phyloP scores from a whole-genome alignment of 2,797 vertebrate species.

The Brachyalestes nurse region DNA sequence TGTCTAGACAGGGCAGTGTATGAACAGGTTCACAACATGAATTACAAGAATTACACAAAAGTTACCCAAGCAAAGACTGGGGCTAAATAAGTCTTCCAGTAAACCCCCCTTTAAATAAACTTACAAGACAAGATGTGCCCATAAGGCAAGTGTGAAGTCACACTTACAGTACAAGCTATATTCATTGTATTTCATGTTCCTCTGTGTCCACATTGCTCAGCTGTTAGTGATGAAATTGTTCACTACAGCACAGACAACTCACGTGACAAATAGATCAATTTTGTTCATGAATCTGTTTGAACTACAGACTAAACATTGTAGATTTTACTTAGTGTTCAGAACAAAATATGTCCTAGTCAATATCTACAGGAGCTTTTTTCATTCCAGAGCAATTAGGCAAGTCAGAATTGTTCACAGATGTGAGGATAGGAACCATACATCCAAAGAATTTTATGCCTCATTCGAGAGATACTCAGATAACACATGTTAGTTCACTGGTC shows the following conservation, averaged over 20 bases:
- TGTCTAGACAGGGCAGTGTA: background rate
- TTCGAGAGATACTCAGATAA: too few species aligned
- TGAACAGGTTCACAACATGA: background rate
- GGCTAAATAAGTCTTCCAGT: constrained; percentile 24
- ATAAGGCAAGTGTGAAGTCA: background rate
- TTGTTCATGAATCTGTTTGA: too few species aligned
- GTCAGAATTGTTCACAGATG: too few species aligned
- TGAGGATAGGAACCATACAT: too few species aligned
- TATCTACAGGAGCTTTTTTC: too few species aligned
- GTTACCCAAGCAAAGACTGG: background rate
- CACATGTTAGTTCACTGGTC: too few species aligned
- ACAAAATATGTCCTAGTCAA: too few species aligned
- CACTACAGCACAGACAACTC: background rate
- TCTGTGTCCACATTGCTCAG: background rate
- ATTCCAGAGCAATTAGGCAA: too few species aligned
- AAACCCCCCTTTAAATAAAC: background rate
- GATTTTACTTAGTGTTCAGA: too few species aligned
- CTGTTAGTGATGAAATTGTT: background rate
- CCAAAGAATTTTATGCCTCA: too few species aligned
- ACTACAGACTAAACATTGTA: too few species aligned
- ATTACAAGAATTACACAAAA: constrained; percentile 9
- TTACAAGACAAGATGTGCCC: background rate
- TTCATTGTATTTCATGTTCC: background rate
- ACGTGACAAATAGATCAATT: too few species aligned
- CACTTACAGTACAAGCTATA: background rate